These are phyloP conservation scores for Rhagoletis zephyria DNA, from an alignment of 1,140 invertebrate genomes.

Conservation along the genomic window DNA sequence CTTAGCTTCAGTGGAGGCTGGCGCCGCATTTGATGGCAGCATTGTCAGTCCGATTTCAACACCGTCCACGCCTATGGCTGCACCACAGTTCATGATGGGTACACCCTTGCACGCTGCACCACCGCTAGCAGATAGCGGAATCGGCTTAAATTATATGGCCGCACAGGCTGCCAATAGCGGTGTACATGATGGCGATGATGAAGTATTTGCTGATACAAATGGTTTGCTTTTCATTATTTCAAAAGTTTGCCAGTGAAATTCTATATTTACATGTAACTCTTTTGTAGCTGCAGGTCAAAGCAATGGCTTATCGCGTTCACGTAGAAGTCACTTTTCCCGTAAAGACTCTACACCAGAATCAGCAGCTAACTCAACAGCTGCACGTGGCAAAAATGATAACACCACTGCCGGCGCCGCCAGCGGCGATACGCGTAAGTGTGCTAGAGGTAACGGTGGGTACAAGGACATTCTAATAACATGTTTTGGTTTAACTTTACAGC, in stretches of 20 bases:
- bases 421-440: constrained; percentile 50
- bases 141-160: constrained; percentile 67
- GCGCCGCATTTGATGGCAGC: constrained; percentile 68
- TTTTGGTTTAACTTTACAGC: constrained; percentile 57
- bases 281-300: constrained; percentile 23
- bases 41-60: constrained; percentile 68
- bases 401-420: constrained; percentile 31
- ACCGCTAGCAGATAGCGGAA: constrained; percentile 71
- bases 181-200: constrained; percentile 68
- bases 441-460: not conserved
- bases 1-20: constrained; percentile 71
- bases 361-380: constrained; percentile 31
- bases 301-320: constrained; percentile 68
- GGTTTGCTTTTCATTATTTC: constrained; percentile 55
- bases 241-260: not conserved
- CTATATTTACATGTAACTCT: not conserved
- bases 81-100: constrained; percentile 66
- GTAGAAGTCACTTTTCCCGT: constrained; percentile 72
- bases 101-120: constrained; percentile 60
- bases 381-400: constrained; percentile 56
- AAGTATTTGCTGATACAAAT: constrained; percentile 67
- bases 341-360: constrained; percentile 71
- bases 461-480: not conserved
- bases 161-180: constrained; percentile 61
- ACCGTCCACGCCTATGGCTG: constrained; percentile 68